Conservation (phyloP, 1,140 invertebrate species). For the Steinernema khuongi region DNA sequence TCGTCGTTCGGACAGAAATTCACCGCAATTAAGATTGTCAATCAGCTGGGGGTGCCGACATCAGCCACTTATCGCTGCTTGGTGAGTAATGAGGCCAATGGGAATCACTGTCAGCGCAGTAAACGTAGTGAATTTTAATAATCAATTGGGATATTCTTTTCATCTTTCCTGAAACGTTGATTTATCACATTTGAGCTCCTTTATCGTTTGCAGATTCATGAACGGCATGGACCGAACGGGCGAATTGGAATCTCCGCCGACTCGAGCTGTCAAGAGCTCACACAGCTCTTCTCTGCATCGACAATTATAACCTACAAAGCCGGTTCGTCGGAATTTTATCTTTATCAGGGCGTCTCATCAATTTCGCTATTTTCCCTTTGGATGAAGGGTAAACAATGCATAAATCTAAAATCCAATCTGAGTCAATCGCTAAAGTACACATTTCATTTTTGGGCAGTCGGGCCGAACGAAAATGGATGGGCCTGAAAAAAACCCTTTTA, state of each 20-base stretch:
- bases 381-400: neutral
- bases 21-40: neutral
- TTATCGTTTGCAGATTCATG: neutral
- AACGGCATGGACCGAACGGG: neutral
- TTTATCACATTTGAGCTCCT: neutral
- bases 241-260: neutral
- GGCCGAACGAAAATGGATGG: no score
- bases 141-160: no score
- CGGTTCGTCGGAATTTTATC: neutral
- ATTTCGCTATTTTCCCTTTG: neutral
- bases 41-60: neutral
- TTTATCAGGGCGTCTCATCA: neutral
- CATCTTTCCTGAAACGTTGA: no score
- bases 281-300: neutral
- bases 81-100: no score
- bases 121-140: no score
- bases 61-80: neutral
- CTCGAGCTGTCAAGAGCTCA: neutral
- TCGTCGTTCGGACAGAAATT: conserved; percentile 4
- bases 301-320: conserved; percentile 1
- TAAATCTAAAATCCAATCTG: neutral
- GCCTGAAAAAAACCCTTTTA: no score
- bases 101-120: no score
- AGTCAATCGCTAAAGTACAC: neutral
- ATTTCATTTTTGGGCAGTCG: no score